Evolutionary conservation across 2,113 vertebrate genomes (phyloP).

Genomic region (Erythrocebus patas): DNA sequence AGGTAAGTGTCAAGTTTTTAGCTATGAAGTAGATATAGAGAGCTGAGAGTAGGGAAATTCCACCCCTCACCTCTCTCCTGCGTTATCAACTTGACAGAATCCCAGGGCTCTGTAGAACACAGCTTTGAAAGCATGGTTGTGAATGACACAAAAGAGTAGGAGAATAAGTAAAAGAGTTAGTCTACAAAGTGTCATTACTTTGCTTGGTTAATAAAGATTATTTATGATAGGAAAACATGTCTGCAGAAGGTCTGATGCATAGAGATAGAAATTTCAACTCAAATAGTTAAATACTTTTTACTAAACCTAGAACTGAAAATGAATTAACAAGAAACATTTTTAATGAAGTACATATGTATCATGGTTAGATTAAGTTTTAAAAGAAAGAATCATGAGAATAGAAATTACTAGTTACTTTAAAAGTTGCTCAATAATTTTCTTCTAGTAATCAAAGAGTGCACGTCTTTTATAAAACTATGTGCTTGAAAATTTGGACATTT

Average conservation of each 20-base stretch:
- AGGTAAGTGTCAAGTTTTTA: background rate
- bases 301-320: constrained; percentile 2
- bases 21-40: background rate
- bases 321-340: background rate
- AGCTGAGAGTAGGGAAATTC: background rate
- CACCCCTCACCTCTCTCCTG: background rate
- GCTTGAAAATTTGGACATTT: background rate
- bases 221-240: background rate
- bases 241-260: background rate
- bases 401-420: background rate
- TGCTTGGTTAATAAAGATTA: background rate
- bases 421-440: background rate
- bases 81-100: background rate
- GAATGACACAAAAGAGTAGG: background rate
- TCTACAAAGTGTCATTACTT: background rate
- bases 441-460: background rate
- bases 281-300: background rate
- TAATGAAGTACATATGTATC: background rate
- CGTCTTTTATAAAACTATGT: background rate
- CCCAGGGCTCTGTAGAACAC: background rate
- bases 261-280: background rate
- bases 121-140: background rate
- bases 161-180: background rate
- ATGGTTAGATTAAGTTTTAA: background rate
- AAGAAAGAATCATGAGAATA: background rate